Evolutionary conservation across 2,888 invertebrate species (phyloP).

Genomic region (Drosophila lutescens): DNA sequence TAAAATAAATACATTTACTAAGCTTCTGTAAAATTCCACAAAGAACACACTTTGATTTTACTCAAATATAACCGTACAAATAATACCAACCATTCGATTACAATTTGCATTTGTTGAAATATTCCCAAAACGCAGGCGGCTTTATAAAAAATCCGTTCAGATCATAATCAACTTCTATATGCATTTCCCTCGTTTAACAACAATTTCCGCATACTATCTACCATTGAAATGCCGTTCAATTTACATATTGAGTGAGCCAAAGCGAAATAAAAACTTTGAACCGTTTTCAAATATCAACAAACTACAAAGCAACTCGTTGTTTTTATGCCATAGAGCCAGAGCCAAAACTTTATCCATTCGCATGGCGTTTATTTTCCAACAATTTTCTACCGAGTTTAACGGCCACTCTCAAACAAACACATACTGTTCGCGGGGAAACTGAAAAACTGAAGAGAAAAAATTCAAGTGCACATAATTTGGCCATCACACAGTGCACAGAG

Average conservation of each 20-base stretch:
- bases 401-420: conserved; percentile 16
- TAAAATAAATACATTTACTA: too few relatives aligned
- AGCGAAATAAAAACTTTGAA: conserved; percentile 19
- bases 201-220: conserved; percentile 29
- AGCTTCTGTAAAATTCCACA: neutral
- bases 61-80: neutral
- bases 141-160: conserved; percentile 14
- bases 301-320: conserved; percentile 48
- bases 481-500: conserved; percentile 50
- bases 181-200: conserved; percentile 35
- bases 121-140: neutral
- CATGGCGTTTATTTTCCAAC: conserved; percentile 44
- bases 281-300: conserved; percentile 37
- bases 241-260: conserved; percentile 40
- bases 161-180: conserved; percentile 32
- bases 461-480: conserved; percentile 70
- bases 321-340: conserved; percentile 39
- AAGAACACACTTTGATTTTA: neutral
- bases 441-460: conserved; percentile 23
- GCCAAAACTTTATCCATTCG: conserved; percentile 43
- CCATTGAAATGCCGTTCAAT: conserved; percentile 36
- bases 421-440: neutral
- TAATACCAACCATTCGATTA: neutral
- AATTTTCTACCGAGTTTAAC: conserved; percentile 28
- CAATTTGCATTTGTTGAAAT: conserved; percentile 3